Conservation (phyloP, 2,113 vertebrate genomes). For the Scopus umbretta region DNA sequence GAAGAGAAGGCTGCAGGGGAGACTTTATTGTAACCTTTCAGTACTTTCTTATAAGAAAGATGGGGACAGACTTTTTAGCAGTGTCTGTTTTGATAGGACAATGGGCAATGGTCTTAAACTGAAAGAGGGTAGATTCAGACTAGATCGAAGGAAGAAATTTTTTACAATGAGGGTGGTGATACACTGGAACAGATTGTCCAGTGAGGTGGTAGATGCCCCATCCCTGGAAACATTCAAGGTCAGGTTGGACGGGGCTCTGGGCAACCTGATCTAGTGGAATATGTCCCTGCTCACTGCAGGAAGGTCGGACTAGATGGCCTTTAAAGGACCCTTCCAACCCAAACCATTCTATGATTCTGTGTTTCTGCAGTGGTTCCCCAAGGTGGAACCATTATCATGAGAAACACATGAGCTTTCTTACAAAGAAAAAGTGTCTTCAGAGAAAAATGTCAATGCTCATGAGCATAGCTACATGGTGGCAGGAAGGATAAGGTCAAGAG, state of each 20-base stretch:
- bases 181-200: neutral
- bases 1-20: neutral
- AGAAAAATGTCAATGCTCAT: neutral
- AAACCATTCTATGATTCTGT: neutral
- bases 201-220: neutral
- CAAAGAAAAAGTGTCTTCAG: neutral
- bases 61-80: neutral
- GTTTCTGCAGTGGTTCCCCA: neutral
- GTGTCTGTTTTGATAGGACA: accelerated
- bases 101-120: neutral
- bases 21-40: neutral
- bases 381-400: neutral
- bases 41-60: neutral
- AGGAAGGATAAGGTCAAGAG: neutral
- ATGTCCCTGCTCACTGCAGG: neutral
- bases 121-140: neutral
- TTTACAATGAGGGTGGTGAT: neutral
- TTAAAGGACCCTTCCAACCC: neutral
- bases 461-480: neutral
- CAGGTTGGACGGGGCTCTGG: neutral
- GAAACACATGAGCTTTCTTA: neutral
- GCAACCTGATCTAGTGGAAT: neutral
- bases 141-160: neutral
- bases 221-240: neutral
- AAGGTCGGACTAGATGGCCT: neutral